A percentile compares a stretch with the other conserved stretches of the same genome.
Evolutionary conservation across 2,888 invertebrate species (phyloP).

Genomic region (Thysanoteuthis rhombus): DNA sequence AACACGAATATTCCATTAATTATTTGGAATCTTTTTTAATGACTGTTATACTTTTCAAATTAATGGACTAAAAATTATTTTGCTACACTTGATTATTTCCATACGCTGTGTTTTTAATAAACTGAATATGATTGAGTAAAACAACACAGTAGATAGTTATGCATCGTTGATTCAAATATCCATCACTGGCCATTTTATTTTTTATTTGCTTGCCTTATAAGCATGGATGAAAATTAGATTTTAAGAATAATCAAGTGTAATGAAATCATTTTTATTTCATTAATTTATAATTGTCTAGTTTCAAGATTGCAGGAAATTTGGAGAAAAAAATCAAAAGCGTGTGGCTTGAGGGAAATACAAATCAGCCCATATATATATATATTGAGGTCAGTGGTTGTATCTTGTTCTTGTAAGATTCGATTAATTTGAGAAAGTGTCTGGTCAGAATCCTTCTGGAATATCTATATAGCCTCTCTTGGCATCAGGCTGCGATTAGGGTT

Average conservation of each 20-base stretch:
- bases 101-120: no score
- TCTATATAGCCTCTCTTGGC: neutral
- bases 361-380: neutral
- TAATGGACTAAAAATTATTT: neutral
- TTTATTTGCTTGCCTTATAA: neutral
- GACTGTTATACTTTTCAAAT: neutral
- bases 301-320: neutral
- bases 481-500: neutral
- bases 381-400: conserved; percentile 12
- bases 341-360: neutral
- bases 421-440: neutral
- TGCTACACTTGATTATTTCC: neutral
- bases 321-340: neutral
- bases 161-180: no score
- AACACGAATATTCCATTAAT: neutral
- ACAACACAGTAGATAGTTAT: neutral
- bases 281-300: neutral
- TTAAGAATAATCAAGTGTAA: neutral
- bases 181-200: neutral
- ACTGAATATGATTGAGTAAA: no score
- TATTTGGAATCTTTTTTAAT: neutral
- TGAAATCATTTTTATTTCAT: neutral
- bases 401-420: neutral
- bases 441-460: neutral
- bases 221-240: neutral